Percentiles rank a stretch among this genome's conserved stretches.
phyloP scores from a whole-genome alignment of 2,888 invertebrate genomes.

The Macrosoma leucophasiata region DNA sequence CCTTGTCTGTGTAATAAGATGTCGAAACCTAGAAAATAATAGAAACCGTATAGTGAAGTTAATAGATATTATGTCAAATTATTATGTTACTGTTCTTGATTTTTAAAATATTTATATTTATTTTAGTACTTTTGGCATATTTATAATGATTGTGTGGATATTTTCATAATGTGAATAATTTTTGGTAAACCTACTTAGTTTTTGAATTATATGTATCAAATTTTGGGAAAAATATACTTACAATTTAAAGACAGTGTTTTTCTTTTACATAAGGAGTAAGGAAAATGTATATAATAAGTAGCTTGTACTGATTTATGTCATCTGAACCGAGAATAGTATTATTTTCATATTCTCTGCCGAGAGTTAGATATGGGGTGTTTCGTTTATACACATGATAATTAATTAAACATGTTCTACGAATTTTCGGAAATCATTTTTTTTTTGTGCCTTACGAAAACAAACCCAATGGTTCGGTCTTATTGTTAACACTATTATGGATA shows the following conservation, averaged over 20 bases:
- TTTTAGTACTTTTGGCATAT: slow-evolving; percentile 67
- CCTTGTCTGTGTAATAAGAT: slow-evolving; percentile 35
- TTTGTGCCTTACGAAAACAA: too few species aligned
- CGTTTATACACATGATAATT: too few species aligned
- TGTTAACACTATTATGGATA: too few species aligned
- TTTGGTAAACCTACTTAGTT: slow-evolving; percentile 61
- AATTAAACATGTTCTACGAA: too few species aligned
- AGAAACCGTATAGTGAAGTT: slow-evolving; percentile 52
- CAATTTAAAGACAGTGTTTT: slow-evolving; percentile 45
- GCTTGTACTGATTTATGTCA: too few species aligned
- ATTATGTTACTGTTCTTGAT: slow-evolving; percentile 56
- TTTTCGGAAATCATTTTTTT: too few species aligned
- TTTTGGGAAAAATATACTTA: slow-evolving; percentile 62
- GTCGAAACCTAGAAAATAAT: slow-evolving; percentile 40
- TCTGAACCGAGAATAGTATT: too few species aligned
- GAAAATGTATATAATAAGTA: too few species aligned
- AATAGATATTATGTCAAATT: slow-evolving; percentile 54
- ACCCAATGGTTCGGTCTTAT: too few species aligned
- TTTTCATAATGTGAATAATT: slow-evolving; percentile 67
- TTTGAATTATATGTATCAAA: slow-evolving; percentile 64
- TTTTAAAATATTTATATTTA: slow-evolving; percentile 67
- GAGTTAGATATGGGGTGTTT: too few species aligned
- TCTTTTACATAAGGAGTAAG: slow-evolving; percentile 38
- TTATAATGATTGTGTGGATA: slow-evolving; percentile 67
- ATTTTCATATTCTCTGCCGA: too few species aligned